Percentiles rank a stretch among this genome's conserved stretches.
Evolutionary conservation across 2,888 invertebrate genomes (phyloP).

Genomic region (Acleris cristana): DNA sequence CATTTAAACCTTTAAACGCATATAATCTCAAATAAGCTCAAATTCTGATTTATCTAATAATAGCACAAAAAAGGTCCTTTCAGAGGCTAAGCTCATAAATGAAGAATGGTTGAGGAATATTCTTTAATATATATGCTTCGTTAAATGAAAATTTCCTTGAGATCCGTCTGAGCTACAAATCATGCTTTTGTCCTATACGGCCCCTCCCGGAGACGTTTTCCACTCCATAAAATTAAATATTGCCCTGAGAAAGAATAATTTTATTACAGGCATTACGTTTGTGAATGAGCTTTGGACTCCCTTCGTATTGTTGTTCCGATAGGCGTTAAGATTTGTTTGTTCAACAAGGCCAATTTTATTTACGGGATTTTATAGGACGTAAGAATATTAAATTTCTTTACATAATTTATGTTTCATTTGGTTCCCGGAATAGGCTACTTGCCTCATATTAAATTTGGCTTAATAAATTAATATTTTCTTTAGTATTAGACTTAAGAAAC

Average conservation of each 20-base stretch:
- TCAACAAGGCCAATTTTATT: constrained; percentile 28
- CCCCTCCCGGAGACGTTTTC: constrained; percentile 63
- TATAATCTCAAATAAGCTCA: too few species aligned
- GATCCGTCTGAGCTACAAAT: constrained; percentile 68
- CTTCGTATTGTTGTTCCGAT: constrained; percentile 28
- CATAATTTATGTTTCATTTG: constrained; percentile 18
- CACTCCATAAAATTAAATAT: constrained; percentile 79
- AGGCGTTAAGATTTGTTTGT: constrained; percentile 30
- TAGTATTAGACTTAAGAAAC: too few species aligned
- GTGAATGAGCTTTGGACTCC: constrained; percentile 29
- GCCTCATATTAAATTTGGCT: too few species aligned
- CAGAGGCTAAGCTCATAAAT: constrained; percentile 6
- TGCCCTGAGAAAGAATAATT: constrained; percentile 63
- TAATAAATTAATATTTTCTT: too few species aligned
- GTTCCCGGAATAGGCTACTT: not conserved
- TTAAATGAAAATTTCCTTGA: constrained; percentile 52
- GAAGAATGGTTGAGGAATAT: constrained; percentile 24
- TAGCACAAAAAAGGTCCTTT: constrained; percentile 3
- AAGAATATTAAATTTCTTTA: constrained; percentile 9
- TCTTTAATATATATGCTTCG: constrained; percentile 41
- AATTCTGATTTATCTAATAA: not conserved
- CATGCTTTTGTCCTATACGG: constrained; percentile 68
- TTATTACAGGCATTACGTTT: constrained; percentile 54
- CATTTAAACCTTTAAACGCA: too few species aligned
- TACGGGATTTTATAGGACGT: constrained; percentile 10